phyloP scores from a whole-genome alignment of 1,140 invertebrate genomes.

The Bombus terrestris region DNA sequence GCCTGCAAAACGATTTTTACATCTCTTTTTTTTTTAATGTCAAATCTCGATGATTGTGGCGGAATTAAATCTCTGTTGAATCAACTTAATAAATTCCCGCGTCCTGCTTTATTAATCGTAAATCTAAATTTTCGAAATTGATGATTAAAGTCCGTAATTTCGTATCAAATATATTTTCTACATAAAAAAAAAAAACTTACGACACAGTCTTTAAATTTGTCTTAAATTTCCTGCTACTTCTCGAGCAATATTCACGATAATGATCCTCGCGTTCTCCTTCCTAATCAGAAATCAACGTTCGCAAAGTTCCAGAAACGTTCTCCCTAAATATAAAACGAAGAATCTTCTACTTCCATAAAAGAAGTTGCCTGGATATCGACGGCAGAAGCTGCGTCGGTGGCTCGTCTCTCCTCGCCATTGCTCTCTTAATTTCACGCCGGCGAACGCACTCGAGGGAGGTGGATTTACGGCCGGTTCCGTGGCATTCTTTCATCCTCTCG shows the following conservation, averaged over 20 bases:
- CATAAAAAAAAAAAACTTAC: not conserved
- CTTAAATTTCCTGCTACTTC: not conserved
- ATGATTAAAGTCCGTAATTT: not conserved
- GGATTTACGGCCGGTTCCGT: conserved; percentile 47
- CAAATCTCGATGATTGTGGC: too few species aligned
- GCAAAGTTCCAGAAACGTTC: not conserved
- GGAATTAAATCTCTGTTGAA: too few species aligned
- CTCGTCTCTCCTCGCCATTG: conserved; percentile 41
- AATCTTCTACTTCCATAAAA: not conserved
- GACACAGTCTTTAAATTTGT: not conserved
- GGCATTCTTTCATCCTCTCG: conserved; percentile 42
- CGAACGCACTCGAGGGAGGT: conserved; percentile 38
- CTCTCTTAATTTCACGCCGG: conserved; percentile 48
- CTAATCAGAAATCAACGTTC: not conserved
- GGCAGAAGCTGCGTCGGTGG: not conserved
- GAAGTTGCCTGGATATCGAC: not conserved
- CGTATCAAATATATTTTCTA: not conserved
- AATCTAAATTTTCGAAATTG: too few species aligned
- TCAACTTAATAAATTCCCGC: too few species aligned
- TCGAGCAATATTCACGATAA: too few species aligned
- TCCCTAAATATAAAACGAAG: not conserved
- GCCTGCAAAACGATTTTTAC: too few species aligned
- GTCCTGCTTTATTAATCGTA: too few species aligned
- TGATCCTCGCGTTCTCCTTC: too few species aligned
- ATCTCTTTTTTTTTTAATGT: too few species aligned